A percentile compares a stretch with the other conserved stretches of the same genome.
Evolutionary conservation across 2,888 invertebrate genomes (phyloP).

Genomic region (Chesias legatella): DNA sequence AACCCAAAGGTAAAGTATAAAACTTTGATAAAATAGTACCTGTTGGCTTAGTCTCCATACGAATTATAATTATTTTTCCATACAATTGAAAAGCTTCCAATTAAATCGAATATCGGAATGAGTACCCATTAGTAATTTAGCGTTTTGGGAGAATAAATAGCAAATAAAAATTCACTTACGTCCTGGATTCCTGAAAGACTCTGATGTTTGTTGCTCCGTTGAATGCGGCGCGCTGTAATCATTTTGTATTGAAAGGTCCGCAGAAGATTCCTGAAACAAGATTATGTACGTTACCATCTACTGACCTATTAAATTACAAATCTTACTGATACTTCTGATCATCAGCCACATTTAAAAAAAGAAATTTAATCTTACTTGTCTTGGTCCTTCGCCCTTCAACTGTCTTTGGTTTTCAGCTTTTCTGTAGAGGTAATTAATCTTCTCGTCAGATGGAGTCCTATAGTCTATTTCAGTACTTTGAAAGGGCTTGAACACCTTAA

Average conservation of each 20-base stretch:
- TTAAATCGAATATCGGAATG: no score
- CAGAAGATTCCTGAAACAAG: slow-evolving; percentile 23
- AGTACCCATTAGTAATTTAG: no score
- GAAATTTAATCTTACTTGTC: slow-evolving; percentile 37
- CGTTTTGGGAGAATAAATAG: no score
- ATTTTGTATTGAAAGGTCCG: slow-evolving; percentile 25
- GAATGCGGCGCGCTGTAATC: slow-evolving; percentile 39
- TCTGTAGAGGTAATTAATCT: slow-evolving; percentile 63
- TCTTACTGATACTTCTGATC: slow-evolving; percentile 17
- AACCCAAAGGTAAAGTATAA: no score
- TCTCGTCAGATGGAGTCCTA: slow-evolving; percentile 49
- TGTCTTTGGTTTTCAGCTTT: slow-evolving; percentile 76
- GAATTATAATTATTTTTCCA: no score
- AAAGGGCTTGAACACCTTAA: slow-evolving; percentile 58
- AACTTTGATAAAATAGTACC: no score
- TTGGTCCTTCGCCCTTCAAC: slow-evolving; percentile 51
- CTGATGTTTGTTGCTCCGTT: slow-evolving; percentile 63
- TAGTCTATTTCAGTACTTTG: slow-evolving; percentile 48
- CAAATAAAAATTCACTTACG: slow-evolving; percentile 44
- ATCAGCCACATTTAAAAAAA: slow-evolving; percentile 18
- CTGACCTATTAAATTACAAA: slow-evolving; percentile 15
- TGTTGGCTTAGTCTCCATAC: no score
- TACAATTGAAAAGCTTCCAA: no score
- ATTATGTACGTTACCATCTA: slow-evolving; percentile 5
- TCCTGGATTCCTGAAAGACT: slow-evolving; percentile 59